These are phyloP conservation scores for Xanthia icteritia DNA, from an alignment of 2,888 invertebrate genomes.

Conservation along the genomic window DNA sequence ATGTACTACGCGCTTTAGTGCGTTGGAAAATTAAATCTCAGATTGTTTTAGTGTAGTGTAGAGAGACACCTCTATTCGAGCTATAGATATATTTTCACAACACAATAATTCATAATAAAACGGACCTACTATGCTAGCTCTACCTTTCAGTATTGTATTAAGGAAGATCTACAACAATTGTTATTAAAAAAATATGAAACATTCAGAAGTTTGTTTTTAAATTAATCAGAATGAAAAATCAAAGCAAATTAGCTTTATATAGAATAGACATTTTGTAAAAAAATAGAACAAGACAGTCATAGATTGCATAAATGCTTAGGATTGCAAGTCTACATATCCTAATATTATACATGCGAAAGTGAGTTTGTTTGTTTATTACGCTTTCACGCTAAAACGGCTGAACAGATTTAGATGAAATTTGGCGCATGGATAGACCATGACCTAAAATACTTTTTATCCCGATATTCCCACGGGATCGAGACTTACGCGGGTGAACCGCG, in stretches of 20 bases:
- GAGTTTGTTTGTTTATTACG: no score
- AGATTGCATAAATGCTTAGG: background rate
- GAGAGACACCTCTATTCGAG: background rate
- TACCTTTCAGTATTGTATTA: constrained; percentile 12
- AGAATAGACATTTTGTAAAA: background rate
- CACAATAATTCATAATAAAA: constrained; percentile 7
- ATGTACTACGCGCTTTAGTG: constrained; percentile 77
- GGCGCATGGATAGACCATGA: no score
- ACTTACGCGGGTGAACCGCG: no score
- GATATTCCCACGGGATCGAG: no score
- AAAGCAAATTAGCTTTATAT: background rate
- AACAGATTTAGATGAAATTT: no score
- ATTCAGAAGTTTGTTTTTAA: background rate
- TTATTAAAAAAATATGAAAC: background rate
- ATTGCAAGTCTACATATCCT: background rate
- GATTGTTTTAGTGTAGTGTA: constrained; percentile 52
- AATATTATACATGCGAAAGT: no score
- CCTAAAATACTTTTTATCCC: no score
- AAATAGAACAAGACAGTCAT: background rate
- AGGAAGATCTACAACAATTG: background rate
- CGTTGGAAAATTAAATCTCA: constrained; percentile 57
- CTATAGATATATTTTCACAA: constrained; percentile 24
- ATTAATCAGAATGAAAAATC: background rate
- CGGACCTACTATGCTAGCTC: background rate
- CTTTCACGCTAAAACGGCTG: no score